Evolutionary conservation across 2,113 vertebrate species (phyloP), one percentile per base, ranked within the genome.

Genomic region (Bubo blakistoni): DNA sequence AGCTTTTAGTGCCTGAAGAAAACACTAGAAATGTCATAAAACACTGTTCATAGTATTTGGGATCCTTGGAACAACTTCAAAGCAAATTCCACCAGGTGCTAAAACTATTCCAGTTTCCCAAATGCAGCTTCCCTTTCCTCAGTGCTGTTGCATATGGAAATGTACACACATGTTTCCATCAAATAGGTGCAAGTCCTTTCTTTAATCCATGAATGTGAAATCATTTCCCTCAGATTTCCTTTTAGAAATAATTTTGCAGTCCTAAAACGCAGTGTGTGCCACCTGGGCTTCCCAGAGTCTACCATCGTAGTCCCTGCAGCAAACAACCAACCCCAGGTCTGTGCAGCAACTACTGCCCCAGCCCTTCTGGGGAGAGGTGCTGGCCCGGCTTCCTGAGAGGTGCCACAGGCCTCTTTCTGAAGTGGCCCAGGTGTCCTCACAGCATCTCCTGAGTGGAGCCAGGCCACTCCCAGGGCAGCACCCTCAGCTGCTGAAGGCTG

Each of bases 301-400:
- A 22, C 32, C 8, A 6, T 9, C 5, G 3, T 0, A n/a, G 17
- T 20, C 17, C 54, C 49, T 49, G 76, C 29, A 73, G 81, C 52
- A 32, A 57, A 0, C 30, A 44, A 4, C 8, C n/a, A 73, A 2
- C 2, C 19, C 15, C 0, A 0, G 46, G 17, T 32, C 69, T 54
- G 55, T 32, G 81, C 65, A 55, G 55, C 32, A 40, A 1, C 22
- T 5, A 4, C 61, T 2, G 2, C 2, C 7, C 7, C 36, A 54
- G 32, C 11, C 40, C 27, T 58, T 27, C 26, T 5, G 24, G 24
- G 13, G 10, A n/a, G 7, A 66, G 24, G 11, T 14, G 24, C 42
- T 40, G 30, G 40, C 14, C 24, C 46, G 40, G 49, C 61, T 42
- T 42, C 40, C 34, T 0, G 3, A 58, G 55, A 46, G 17, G 25